Evolutionary conservation across 2,797 vertebrate species (phyloP).

Genomic region (Miopithecus talapoin): DNA sequence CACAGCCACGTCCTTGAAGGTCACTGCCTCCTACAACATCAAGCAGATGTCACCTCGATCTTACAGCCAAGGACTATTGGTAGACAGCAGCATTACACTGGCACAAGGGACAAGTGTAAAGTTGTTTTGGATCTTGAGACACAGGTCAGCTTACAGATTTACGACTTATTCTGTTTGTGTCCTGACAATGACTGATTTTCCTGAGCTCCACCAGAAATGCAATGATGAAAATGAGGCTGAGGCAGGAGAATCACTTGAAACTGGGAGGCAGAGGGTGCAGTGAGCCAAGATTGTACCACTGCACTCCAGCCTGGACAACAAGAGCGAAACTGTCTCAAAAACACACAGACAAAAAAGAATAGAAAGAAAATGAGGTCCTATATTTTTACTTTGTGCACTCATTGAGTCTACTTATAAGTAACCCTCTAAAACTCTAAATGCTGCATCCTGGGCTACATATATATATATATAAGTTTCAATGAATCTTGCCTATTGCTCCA

Average conservation of each 20-base stretch:
- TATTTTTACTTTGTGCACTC: not conserved
- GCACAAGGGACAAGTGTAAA: not conserved
- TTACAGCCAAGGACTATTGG: not conserved
- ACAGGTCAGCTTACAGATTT: not conserved
- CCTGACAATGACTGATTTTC: not conserved
- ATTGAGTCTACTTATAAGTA: not conserved
- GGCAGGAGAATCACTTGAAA: too few relatives aligned
- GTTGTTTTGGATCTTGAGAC: not conserved
- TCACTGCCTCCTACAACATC: slow-evolving; percentile 17
- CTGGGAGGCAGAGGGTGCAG: too few relatives aligned
- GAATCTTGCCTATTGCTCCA: not conserved
- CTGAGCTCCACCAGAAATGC: not conserved
- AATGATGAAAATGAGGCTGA: not conserved
- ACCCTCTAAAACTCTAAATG: not conserved
- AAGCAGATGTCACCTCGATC: not conserved
- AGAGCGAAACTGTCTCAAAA: too few relatives aligned
- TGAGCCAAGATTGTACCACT: too few relatives aligned
- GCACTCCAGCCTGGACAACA: too few relatives aligned
- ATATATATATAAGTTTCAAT: not conserved
- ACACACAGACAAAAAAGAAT: too few relatives aligned
- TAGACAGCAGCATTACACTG: not conserved
- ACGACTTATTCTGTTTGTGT: not conserved
- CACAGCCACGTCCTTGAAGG: not conserved
- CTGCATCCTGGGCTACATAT: not conserved
- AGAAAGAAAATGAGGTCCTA: not conserved